Conservation (phyloP, 23 tunicate genomes). For the Botrylloides violaceus region DNA sequence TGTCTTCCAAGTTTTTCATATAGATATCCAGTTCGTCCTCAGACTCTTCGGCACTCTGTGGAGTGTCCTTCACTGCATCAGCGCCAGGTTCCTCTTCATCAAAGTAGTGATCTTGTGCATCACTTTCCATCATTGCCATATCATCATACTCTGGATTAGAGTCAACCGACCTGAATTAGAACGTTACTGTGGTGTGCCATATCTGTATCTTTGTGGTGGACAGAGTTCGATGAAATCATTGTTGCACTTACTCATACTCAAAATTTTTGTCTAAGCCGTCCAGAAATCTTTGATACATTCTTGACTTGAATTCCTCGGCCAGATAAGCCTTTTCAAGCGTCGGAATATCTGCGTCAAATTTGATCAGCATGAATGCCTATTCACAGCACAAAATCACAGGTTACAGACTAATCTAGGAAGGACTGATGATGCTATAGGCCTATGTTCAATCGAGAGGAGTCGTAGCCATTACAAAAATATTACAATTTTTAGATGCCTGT, state of each 20-base stretch:
- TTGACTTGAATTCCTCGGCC: constrained; percentile 14
- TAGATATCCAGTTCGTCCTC: constrained; percentile 23
- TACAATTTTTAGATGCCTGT: too few relatives aligned
- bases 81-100: constrained; percentile 20
- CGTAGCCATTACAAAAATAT: too few relatives aligned
- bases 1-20: constrained; percentile 1
- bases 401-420: too few relatives aligned
- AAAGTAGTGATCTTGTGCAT: constrained; percentile 17
- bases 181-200: not conserved
- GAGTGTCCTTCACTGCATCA: not conserved
- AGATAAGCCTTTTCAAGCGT: not conserved
- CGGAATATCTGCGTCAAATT: not conserved
- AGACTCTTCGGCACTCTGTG: not conserved
- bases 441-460: too few relatives aligned
- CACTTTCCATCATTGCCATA: not conserved
- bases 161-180: constrained; percentile 1
- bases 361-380: too few relatives aligned
- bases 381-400: too few relatives aligned
- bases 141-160: constrained; percentile 22
- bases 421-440: too few relatives aligned
- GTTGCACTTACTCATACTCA: not conserved
- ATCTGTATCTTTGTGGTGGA: not conserved
- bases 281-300: constrained; percentile 25
- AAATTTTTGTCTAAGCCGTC: constrained; percentile 18
- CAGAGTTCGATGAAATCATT: too few relatives aligned